These are phyloP conservation scores for Myotis brandtii DNA, from an alignment of 2,113 vertebrate species.

Conservation along the genomic window DNA sequence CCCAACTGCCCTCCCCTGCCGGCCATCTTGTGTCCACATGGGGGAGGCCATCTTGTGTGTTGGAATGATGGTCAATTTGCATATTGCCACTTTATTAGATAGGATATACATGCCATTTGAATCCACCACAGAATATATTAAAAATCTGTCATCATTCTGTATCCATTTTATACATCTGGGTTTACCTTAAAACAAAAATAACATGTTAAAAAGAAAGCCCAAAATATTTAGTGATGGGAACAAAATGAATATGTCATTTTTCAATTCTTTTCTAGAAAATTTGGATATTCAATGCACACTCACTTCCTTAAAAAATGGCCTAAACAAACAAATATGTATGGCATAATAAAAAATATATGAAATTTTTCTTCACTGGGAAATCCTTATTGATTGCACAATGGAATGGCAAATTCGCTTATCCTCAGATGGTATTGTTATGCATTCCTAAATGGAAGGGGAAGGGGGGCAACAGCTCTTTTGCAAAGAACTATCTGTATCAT, in stretches of 20 bases:
- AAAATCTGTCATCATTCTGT: constrained; percentile 17
- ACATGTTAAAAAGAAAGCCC: background rate
- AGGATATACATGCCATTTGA: background rate
- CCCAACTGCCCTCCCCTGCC: too few species aligned
- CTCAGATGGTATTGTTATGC: background rate
- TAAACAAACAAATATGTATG: background rate
- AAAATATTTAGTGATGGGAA: constrained; percentile 32
- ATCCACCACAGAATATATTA: constrained; percentile 32
- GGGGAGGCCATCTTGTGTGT: too few species aligned
- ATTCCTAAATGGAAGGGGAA: background rate
- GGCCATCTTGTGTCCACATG: too few species aligned
- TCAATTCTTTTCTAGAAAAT: background rate
- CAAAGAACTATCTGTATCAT: background rate
- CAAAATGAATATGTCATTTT: background rate
- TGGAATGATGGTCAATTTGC: too few species aligned
- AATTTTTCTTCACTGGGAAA: background rate
- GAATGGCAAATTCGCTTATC: background rate
- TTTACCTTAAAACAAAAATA: constrained; percentile 45
- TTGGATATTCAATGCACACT: background rate
- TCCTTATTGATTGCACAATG: background rate
- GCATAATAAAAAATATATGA: background rate
- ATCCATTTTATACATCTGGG: background rate
- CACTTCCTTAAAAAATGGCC: background rate
- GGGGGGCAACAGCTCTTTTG: background rate
- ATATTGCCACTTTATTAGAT: too few species aligned